These are phyloP conservation scores for Mamestra brassicae DNA, from an alignment of 2,888 invertebrate species.

Conservation along the genomic window DNA sequence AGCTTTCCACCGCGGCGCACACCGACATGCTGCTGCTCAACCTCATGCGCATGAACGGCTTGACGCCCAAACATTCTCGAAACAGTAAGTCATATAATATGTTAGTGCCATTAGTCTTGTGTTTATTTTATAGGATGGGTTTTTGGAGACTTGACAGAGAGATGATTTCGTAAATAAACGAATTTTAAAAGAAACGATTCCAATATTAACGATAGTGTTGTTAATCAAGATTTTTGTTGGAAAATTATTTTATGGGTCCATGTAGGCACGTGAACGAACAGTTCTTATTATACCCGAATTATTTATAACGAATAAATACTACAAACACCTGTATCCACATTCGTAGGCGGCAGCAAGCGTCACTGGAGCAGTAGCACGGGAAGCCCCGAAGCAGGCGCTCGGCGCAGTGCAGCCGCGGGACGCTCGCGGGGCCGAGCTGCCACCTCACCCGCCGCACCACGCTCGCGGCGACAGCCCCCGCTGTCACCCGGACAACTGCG, in stretches of 20 bases:
- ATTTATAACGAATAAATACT: neutral
- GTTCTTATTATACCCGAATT: too few species aligned
- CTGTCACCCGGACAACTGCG: conserved; percentile 83
- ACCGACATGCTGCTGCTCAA: conserved; percentile 87
- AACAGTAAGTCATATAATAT: conserved; percentile 70
- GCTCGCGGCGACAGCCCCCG: conserved; percentile 50
- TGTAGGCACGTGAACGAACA: too few species aligned
- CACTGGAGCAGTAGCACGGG: conserved; percentile 74
- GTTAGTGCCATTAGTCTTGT: too few species aligned
- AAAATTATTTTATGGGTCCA: too few species aligned
- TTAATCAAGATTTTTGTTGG: too few species aligned
- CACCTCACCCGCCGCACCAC: conserved; percentile 32
- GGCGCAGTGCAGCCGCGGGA: neutral
- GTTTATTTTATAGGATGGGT: too few species aligned
- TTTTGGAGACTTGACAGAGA: too few species aligned
- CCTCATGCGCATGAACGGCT: conserved; percentile 86
- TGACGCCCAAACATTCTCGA: conserved; percentile 78
- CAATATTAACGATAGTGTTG: too few species aligned
- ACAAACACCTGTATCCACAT: neutral
- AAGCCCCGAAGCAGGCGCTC: conserved; percentile 24
- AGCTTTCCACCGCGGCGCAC: conserved; percentile 82
- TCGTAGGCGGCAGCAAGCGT: conserved; percentile 78
- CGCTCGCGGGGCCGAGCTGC: conserved; percentile 39
- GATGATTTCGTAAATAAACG: too few species aligned
- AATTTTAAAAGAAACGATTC: too few species aligned